These are phyloP conservation scores for Syngnathus acus DNA, from an alignment of 2,797 vertebrate species.

Conservation along the genomic window DNA sequence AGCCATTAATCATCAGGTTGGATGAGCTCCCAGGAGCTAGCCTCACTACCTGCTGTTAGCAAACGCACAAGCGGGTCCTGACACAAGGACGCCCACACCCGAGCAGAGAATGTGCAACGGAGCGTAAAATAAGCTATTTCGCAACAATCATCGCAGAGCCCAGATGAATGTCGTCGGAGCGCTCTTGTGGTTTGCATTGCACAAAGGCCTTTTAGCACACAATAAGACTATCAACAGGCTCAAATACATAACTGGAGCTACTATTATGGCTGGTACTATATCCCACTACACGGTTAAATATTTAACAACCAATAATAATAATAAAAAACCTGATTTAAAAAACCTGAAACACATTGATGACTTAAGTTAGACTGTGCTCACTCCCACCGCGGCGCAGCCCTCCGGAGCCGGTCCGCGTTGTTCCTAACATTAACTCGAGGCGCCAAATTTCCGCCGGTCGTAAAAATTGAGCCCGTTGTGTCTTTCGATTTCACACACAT, in stretches of 20 bases:
- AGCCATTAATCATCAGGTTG: slow-evolving; percentile 65
- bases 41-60: slow-evolving; percentile 44
- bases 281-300: neutral
- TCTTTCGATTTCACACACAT: neutral
- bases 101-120: slow-evolving; percentile 30
- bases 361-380: no score
- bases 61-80: slow-evolving; percentile 18
- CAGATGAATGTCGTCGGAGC: slow-evolving; percentile 35
- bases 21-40: slow-evolving; percentile 47
- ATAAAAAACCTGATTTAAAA: no score
- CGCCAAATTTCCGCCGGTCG: no score
- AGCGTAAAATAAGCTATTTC: slow-evolving; percentile 49
- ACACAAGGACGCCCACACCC: slow-evolving; percentile 24
- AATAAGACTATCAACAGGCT: neutral
- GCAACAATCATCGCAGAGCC: slow-evolving; percentile 43
- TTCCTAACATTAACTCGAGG: no score
- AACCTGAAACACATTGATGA: no score
- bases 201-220: neutral
- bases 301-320: no score
- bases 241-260: neutral
- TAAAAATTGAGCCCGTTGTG: no score
- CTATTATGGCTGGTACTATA: neutral
- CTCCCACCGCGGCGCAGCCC: no score
- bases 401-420: no score
- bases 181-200: slow-evolving; percentile 28